A percentile compares a stretch with the other conserved stretches of the same genome.
Evolutionary conservation across 2,797 vertebrate species (phyloP).

Genomic region (Poeciliopsis turneri): DNA sequence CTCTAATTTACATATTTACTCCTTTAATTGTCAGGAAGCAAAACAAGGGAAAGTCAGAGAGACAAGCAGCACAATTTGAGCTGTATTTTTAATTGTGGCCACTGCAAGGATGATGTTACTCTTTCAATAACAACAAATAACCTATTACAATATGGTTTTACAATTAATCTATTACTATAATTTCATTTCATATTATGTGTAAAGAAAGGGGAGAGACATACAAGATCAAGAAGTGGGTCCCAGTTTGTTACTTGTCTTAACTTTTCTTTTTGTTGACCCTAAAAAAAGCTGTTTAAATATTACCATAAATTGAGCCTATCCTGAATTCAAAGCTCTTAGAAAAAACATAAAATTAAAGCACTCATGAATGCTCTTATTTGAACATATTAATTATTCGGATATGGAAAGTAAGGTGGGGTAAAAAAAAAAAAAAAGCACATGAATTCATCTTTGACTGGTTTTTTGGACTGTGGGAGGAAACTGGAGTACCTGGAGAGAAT

Average conservation of each 20-base stretch:
- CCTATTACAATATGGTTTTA: no score
- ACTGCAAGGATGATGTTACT: background rate
- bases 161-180: no score
- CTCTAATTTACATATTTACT: background rate
- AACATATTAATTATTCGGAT: background rate
- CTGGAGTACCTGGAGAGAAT: background rate
- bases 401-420: background rate
- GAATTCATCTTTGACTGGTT: background rate
- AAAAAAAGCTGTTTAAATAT: background rate
- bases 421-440: background rate
- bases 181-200: background rate
- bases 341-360: no score
- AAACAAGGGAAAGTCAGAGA: background rate
- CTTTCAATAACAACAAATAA: background rate
- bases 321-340: background rate
- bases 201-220: background rate
- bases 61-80: background rate
- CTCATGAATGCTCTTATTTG: background rate
- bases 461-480: background rate
- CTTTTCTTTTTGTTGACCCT: background rate
- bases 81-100: background rate
- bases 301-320: background rate
- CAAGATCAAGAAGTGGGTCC: background rate
- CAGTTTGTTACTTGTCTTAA: background rate
- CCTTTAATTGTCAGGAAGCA: background rate